phyloP scores from a whole-genome alignment of 2,113 vertebrate genomes.

The Equus quagga region DNA sequence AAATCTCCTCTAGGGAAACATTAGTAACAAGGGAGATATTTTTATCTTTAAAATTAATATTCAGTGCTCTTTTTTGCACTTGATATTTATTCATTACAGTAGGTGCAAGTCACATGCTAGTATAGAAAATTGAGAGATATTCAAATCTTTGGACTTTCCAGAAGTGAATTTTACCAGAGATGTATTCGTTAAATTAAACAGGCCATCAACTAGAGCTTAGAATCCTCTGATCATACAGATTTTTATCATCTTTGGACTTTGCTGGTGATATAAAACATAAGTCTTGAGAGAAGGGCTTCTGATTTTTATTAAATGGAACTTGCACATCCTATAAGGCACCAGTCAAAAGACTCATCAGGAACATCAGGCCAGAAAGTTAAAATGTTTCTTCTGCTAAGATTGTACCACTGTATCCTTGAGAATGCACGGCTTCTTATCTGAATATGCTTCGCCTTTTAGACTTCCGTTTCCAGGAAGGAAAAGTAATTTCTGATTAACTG shows the following conservation, averaged over 20 bases:
- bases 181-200: conserved; percentile 61
- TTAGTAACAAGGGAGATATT: conserved; percentile 58
- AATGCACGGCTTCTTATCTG: conserved; percentile 45
- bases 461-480: conserved; percentile 48
- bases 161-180: conserved; percentile 46
- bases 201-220: background rate
- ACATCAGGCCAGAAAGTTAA: conserved; percentile 44
- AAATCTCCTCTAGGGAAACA: conserved; percentile 1
- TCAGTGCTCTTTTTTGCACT: conserved; percentile 15
- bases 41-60: conserved; percentile 63
- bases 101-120: background rate
- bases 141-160: conserved; percentile 54
- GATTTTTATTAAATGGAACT: conserved; percentile 63
- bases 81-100: conserved; percentile 62
- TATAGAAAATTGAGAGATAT: conserved; percentile 49
- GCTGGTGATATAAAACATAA: background rate
- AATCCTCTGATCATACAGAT: conserved; percentile 48
- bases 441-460: conserved; percentile 62
- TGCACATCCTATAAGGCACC: conserved; percentile 55
- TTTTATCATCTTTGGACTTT: conserved; percentile 49
- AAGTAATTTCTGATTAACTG: conserved; percentile 72
- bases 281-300: conserved; percentile 66
- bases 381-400: conserved; percentile 49
- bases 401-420: conserved; percentile 17
- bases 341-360: conserved; percentile 54